Conservation (phyloP, 2,113 vertebrate species). For the Cephalophus harveyi region DNA sequence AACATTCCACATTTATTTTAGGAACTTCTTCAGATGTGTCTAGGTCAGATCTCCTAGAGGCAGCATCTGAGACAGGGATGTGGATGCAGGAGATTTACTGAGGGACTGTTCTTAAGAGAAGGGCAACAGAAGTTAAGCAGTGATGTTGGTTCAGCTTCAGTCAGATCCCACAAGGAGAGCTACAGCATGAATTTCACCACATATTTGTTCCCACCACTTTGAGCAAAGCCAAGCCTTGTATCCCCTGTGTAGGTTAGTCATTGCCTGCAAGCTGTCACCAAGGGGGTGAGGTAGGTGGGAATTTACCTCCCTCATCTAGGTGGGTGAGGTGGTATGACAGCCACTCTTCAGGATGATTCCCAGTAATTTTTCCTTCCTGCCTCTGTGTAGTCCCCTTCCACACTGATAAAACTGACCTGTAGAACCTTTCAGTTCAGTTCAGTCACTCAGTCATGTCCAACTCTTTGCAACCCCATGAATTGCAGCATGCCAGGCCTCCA, state of each 20-base stretch:
- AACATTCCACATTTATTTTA: not conserved
- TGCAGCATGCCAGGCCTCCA: too few species aligned
- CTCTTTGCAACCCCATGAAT: too few species aligned
- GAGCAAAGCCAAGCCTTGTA: not conserved
- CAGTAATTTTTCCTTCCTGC: not conserved
- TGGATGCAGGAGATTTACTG: not conserved
- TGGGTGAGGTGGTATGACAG: accelerated
- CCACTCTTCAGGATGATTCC: not conserved
- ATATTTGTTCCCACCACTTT: not conserved
- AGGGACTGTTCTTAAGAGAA: not conserved
- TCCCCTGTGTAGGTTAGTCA: accelerated
- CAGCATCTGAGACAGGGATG: not conserved
- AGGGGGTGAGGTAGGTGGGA: not conserved
- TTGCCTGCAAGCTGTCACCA: not conserved
- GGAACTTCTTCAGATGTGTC: not conserved
- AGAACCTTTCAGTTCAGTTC: not conserved
- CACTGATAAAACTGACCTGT: not conserved
- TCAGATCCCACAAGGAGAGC: not conserved
- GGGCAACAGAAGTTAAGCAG: not conserved
- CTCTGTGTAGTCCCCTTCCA: not conserved
- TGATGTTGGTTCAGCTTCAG: not conserved
- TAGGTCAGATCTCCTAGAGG: not conserved
- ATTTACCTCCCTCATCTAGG: not conserved
- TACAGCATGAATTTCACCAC: not conserved
- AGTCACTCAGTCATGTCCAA: too few species aligned